phyloP scores from a whole-genome alignment of 2,113 vertebrate genomes.

The Alectura lathami region DNA sequence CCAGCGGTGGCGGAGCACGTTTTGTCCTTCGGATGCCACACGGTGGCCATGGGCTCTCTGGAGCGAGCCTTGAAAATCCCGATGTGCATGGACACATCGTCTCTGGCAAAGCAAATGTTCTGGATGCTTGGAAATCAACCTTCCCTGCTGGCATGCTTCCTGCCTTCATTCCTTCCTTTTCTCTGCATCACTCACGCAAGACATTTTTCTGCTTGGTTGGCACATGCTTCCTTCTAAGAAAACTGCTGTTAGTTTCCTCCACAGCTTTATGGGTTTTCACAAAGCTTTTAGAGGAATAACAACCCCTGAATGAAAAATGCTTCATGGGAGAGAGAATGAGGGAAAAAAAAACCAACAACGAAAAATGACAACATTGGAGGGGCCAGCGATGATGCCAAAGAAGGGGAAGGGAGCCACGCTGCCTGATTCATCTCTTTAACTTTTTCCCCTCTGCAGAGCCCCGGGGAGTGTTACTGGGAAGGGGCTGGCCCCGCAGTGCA shows the following conservation, averaged over 20 bases:
- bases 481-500: background rate
- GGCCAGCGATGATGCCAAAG: background rate
- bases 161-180: background rate
- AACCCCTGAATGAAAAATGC: background rate
- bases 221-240: conserved; percentile 7
- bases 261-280: background rate
- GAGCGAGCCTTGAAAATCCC: background rate
- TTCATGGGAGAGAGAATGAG: background rate
- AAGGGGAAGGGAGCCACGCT: background rate
- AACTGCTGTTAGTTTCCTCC: background rate
- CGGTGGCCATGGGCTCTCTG: background rate
- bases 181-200: background rate
- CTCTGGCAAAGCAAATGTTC: background rate
- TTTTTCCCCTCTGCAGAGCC: background rate
- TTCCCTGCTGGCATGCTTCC: background rate
- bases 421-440: background rate
- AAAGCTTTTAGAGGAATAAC: conserved; percentile 35
- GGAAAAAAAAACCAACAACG: background rate
- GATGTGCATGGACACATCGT: background rate
- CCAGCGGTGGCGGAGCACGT: background rate
- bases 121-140: background rate
- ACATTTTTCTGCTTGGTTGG: background rate
- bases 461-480: background rate
- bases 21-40: background rate
- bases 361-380: background rate